phyloP scores from a whole-genome alignment of 2,113 vertebrate species.

The Sapayoa aenigma region DNA sequence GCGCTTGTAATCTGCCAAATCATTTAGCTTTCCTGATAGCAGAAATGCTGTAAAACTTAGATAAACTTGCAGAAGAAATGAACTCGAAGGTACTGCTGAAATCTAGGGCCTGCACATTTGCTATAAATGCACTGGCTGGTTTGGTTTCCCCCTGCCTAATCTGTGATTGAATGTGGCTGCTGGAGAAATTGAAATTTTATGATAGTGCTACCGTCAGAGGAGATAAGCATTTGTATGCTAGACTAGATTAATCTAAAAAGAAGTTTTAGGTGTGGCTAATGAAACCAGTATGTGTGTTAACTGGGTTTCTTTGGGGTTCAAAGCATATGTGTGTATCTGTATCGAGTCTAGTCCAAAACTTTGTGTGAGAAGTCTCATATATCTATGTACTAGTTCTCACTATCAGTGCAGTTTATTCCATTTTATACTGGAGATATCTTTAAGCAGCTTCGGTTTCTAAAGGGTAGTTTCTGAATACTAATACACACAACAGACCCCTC shows the following conservation, averaged over 20 bases:
- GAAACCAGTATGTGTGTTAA: slow-evolving; percentile 34
- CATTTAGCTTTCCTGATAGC: slow-evolving; percentile 66
- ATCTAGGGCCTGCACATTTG: slow-evolving; percentile 13
- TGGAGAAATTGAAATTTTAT: slow-evolving; percentile 66
- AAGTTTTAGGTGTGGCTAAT: slow-evolving; percentile 62
- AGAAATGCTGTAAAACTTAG: slow-evolving; percentile 70
- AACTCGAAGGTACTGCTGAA: slow-evolving; percentile 37
- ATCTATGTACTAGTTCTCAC: not conserved
- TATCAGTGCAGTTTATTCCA: not conserved
- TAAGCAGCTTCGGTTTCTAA: not conserved
- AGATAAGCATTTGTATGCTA: slow-evolving; percentile 63
- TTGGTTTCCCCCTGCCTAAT: slow-evolving; percentile 36
- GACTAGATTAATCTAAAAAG: slow-evolving; percentile 58
- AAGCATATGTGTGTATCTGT: not conserved
- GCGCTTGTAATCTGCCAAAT: slow-evolving; percentile 61
- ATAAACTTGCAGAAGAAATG: slow-evolving; percentile 65
- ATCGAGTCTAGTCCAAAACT: slow-evolving; percentile 9
- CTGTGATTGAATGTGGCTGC: slow-evolving; percentile 48
- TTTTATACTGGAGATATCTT: not conserved
- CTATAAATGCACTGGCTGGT: slow-evolving; percentile 36
- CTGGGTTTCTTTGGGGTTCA: slow-evolving; percentile 37
- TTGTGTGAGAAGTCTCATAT: not conserved
- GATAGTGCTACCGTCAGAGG: slow-evolving; percentile 29
- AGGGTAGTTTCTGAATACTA: not conserved
- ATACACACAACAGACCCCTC: not conserved